These are phyloP conservation scores for Ellobius talpinus DNA, from an alignment of 2,113 vertebrate genomes.

Conservation along the genomic window DNA sequence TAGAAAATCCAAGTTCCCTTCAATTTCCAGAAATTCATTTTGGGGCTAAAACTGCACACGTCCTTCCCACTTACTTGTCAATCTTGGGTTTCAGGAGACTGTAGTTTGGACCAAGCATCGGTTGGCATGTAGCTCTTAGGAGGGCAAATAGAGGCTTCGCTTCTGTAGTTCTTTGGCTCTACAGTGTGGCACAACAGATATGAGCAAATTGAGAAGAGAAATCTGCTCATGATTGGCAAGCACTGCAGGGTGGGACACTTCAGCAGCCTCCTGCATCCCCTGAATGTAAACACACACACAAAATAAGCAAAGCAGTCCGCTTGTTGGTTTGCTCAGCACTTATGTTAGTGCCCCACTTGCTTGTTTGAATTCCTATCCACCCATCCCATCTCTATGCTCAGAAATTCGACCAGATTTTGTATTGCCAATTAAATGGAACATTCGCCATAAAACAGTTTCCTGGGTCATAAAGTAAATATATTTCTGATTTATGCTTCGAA, in stretches of 20 bases:
- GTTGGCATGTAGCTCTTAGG: no score
- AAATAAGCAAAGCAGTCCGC: background rate
- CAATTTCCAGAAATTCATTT: background rate
- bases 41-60: accelerated
- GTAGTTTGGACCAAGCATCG: background rate
- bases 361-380: background rate
- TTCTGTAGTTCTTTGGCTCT: background rate
- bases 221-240: background rate
- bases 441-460: background rate
- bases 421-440: background rate
- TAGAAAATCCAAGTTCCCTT: background rate
- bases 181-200: background rate
- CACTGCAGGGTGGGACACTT: accelerated
- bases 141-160: background rate
- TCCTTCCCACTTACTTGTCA: background rate
- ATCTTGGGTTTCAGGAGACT: background rate
- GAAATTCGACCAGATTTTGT: slow-evolving; percentile 9
- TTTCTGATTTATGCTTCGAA: background rate
- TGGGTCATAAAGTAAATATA: background rate
- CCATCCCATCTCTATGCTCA: background rate
- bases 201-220: background rate
- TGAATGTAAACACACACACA: accelerated
- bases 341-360: background rate
- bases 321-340: background rate
- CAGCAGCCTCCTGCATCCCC: background rate